Evolutionary conservation across 2,113 vertebrate genomes (phyloP), one percentile per base, ranked within the genome.

Genomic region (Chitala chitala): DNA sequence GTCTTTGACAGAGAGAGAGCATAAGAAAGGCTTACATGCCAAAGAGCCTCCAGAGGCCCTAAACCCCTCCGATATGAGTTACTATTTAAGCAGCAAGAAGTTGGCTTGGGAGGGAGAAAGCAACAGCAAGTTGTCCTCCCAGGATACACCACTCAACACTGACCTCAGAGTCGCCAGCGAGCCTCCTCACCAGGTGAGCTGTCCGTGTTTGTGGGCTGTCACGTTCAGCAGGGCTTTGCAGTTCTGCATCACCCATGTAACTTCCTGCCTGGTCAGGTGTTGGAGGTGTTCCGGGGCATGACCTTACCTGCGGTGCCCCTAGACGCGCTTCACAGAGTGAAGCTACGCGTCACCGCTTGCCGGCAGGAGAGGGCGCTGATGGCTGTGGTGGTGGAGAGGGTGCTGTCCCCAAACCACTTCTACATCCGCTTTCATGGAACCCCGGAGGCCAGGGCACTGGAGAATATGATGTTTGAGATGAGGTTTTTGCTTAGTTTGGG

Each of bases 401-500:
- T 93, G 4, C 63, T 89, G 71, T 93, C 94, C 7, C 96, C 95
- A 0, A 91, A 88, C 79, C 85, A 92, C 61, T 98, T 99, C 87
- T 94, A 95, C 79, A 29, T 98, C 70, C 89, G 89, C 9, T 85
- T 94, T 79, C 88, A 81, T 24, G 85, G 87, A 72, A 84, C 56
- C 4, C 86, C 92, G 17, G 86, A 92, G 0, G 87, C 90, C 50
- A 82, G 80, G 40, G 81, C 88, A 4, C 84, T 97, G 44, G 92
- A 93, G 79, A 85, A 94, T 76, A 92, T 96, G 93, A 98, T 96
- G 92, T 79, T 95, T 74, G 92, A 94, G 78, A 96, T 99, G 94
- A 93, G 94, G 97, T 98, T 0, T 86, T 70, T 2, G 5, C 31
- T 54, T 71, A n/a, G 20, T 13, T 46, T n/a, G 1, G n/a, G 40